Evolutionary conservation across 2,888 invertebrate species (phyloP).

Genomic region (Cataglyphis altisquamis): DNA sequence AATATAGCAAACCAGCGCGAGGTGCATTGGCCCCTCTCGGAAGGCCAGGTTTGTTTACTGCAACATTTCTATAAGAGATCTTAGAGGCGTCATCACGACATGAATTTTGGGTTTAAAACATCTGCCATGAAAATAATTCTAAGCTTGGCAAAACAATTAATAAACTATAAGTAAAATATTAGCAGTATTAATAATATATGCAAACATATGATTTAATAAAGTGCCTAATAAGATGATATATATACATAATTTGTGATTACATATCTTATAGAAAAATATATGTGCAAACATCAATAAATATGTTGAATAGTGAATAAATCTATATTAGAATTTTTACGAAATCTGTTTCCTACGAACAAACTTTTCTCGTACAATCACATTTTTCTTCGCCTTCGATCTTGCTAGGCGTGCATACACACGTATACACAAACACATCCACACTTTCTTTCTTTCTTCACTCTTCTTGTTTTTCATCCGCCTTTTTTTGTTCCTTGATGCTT

Average conservation of each 20-base stretch:
- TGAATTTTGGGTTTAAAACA: not conserved
- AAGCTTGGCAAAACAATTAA: not conserved
- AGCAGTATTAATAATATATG: too few relatives aligned
- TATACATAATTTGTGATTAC: not conserved
- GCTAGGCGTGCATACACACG: slow-evolving; percentile 2
- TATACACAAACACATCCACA: too few relatives aligned
- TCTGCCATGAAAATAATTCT: not conserved
- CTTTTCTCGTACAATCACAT: slow-evolving; percentile 43
- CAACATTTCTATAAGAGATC: slow-evolving; percentile 54
- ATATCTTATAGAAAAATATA: not conserved
- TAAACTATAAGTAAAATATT: not conserved
- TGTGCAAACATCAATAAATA: not conserved
- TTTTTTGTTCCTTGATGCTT: slow-evolving; percentile 6
- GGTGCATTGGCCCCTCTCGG: slow-evolving; percentile 70
- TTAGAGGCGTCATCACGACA: slow-evolving; percentile 24
- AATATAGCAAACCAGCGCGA: slow-evolving; percentile 58
- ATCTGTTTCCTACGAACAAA: slow-evolving; percentile 31
- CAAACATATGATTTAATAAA: not conserved
- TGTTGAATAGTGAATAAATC: too few relatives aligned
- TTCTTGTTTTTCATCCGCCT: not conserved
- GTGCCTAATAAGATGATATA: not conserved
- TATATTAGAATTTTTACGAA: slow-evolving; percentile 9
- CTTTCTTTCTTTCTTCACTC: not conserved
- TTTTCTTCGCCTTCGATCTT: slow-evolving; percentile 8
- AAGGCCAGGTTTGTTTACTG: slow-evolving; percentile 71